Percentiles rank a stretch among this genome's conserved stretches.
Conservation (phyloP, 2,888 invertebrate species). For the Archips crataeganus region DNA sequence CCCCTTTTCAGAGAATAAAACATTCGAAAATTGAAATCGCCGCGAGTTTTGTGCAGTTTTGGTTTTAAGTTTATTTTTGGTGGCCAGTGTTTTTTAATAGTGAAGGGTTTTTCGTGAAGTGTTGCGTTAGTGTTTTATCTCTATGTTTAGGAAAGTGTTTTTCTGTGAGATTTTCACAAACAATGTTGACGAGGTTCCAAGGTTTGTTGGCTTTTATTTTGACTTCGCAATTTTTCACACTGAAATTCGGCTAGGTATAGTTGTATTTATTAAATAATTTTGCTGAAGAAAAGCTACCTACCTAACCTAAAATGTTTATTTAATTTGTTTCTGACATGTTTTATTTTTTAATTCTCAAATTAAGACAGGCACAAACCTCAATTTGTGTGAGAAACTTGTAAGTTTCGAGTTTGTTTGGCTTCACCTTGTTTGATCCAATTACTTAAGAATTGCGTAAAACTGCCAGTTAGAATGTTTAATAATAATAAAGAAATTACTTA, state of each 20-base stretch:
- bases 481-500: background rate
- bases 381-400: conserved; percentile 30
- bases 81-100: conserved; percentile 24
- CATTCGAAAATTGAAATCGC: conserved; percentile 15
- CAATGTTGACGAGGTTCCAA: conserved; percentile 51
- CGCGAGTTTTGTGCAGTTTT: conserved; percentile 4
- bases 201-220: conserved; percentile 49
- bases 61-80: conserved; percentile 2
- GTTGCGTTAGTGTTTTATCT: conserved; percentile 23
- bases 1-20: conserved; percentile 30
- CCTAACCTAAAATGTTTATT: too few relatives aligned
- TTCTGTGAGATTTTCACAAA: conserved; percentile 63
- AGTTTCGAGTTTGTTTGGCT: conserved; percentile 53
- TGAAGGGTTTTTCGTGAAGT: conserved; percentile 24
- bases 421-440: conserved; percentile 54
- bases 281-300: too few relatives aligned
- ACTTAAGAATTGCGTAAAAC: conserved; percentile 39
- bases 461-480: background rate
- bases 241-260: too few relatives aligned
- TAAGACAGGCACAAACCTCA: background rate
- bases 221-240: background rate
- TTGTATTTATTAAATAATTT: too few relatives aligned
- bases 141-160: conserved; percentile 64
- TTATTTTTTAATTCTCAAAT: background rate
- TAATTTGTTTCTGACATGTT: background rate